Evolutionary conservation across 2,888 invertebrate genomes (phyloP), one percentile per base, ranked within the genome.

Genomic region (Drosophila maculinotata): DNA sequence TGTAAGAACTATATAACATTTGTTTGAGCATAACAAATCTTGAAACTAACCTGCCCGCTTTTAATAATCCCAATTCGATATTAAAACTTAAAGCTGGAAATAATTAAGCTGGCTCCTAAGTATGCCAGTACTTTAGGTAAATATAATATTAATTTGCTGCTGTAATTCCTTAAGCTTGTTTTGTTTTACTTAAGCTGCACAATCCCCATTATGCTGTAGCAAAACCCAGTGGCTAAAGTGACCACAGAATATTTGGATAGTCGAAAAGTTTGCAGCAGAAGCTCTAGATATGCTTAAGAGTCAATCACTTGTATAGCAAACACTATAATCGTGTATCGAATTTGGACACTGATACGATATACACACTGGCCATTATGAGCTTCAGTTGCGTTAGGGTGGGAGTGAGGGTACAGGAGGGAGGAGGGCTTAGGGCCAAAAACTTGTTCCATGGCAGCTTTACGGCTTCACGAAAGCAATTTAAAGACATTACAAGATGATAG

Each of bases 401-500:
- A n/a, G n/a, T n/a, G n/a, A n/a, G n/a, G n/a, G n/a, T n/a, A n/a
- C n/a, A n/a, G n/a, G n/a, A n/a, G n/a, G n/a, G n/a, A n/a, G n/a
- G n/a, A 35, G 39, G 14, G 26, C 23, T 64, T 44, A 49, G 2
- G 33, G 20, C 20, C 36, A 7, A 62, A 49, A 62, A 49, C 59
- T n/a, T 42, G 42, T 28, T 23, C 28, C 12, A 30, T 4, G 15
- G 42, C 62, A 52, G 66, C 17, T 51, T 58, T 57, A 23, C 17
- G 77, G 77, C 77, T 76, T 76, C 72, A 20, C 28, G 20, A 59
- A 52, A 45, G 15, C 52, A 56, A 65, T 70, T 70, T 54, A 49
- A 48, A 58, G 48, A 45, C 66, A 71, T 63, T 59, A 66, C 64
- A 60, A 31, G 53, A 49, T 53, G 47, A 57, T 45, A 12, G 17